Evolutionary conservation across 2,113 vertebrate species (phyloP).

Genomic region (Hydrochoerus hydrochaeris): DNA sequence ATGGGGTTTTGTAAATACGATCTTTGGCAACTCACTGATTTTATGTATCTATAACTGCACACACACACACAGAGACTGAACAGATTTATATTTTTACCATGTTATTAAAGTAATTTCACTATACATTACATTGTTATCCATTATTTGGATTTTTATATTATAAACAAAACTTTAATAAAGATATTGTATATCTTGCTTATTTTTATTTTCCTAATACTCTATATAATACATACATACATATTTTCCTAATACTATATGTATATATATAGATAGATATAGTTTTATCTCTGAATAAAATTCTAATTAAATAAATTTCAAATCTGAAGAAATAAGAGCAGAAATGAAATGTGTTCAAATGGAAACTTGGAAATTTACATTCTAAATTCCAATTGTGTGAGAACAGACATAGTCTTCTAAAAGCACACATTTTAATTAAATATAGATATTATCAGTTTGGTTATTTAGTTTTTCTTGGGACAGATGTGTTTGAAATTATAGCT

Average conservation of each 20-base stretch:
- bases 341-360: background rate
- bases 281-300: background rate
- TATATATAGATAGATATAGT: background rate
- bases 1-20: background rate
- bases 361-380: background rate
- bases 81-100: background rate
- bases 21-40: background rate
- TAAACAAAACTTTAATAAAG: background rate
- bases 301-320: background rate
- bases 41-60: background rate
- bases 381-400: background rate
- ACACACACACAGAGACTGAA: background rate
- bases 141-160: background rate
- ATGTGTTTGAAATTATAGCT: background rate
- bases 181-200: background rate
- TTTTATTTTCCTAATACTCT: background rate
- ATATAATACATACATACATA: background rate
- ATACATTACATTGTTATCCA: background rate
- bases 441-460: background rate
- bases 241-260: background rate
- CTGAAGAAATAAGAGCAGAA: constrained; percentile 9
- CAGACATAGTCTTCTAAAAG: background rate
- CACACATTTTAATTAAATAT: constrained; percentile 36
- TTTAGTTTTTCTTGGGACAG: background rate
- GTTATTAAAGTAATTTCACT: background rate